Percentiles rank a stretch among this genome's conserved stretches.
Conservation (phyloP, 2,797 vertebrate species). For the Aphelocoma californica region DNA sequence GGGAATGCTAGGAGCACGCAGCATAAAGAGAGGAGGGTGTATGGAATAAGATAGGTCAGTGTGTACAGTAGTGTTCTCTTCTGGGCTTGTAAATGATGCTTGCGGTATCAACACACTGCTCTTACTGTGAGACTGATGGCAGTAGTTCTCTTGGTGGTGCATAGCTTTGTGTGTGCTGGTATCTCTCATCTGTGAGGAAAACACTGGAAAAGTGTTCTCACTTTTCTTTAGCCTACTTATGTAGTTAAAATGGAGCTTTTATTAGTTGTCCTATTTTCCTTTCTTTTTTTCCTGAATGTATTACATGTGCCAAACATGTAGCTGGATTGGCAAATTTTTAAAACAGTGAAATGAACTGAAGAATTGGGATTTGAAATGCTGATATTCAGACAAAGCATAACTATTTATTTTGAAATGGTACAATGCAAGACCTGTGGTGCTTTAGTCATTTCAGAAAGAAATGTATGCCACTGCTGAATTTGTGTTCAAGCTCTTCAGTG, state of each 20-base stretch:
- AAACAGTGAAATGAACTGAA: background rate
- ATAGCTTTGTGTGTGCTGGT: background rate
- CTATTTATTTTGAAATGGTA: background rate
- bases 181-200: background rate
- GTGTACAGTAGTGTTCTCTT: background rate
- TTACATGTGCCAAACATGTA: background rate
- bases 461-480: background rate
- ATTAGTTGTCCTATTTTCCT: background rate
- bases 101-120: background rate
- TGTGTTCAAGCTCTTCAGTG: background rate
- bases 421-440: background rate
- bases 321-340: background rate
- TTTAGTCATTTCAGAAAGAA: background rate
- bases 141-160: background rate
- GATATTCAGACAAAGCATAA: background rate
- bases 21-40: background rate
- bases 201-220: background rate
- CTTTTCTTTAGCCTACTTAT: background rate
- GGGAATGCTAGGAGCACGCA: background rate
- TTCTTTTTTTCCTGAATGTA: background rate
- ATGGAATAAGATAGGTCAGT: background rate
- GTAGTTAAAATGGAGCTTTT: background rate
- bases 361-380: background rate
- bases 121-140: background rate
- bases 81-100: background rate